Base-by-base conservation (phyloP, 1,140 invertebrate species). In the Formica exsecta region DNA sequence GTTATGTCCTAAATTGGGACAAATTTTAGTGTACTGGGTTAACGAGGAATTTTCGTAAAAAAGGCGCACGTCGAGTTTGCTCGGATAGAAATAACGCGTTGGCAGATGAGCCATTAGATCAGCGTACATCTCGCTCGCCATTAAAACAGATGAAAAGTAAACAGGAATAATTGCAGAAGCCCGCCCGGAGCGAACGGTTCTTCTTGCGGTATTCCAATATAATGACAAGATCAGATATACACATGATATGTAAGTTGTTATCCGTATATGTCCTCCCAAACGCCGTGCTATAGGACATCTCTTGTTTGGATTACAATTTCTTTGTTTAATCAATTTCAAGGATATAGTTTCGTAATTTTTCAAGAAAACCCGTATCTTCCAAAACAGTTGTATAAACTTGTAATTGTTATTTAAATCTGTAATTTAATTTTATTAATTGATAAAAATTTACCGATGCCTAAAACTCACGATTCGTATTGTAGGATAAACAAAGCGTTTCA, bases 121-220 rank as follows among this genome's bases (percentile, higher is more conserved):
- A 59, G 22, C 65, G 51, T 25, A 68, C 48, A 70, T 80, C 65
- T 74, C 66, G 66, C 66, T 81, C 54, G 68, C 68, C 41, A 74
- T 83, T 83, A 83, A 83, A 83, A 81, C 38, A 73, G 66, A 83
- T 83, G 79, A 74, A 83, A 83, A 73, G 57, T 83, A 83, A 83
- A 83, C 68, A 74, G 57, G 68, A 83, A 83, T 83, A 74, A 83
- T 83, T 73, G 54, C 66, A 81, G 76, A 3, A 19, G 13, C 44
- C 32, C 44, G 64, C 64, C 48, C 38, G n/a, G 7, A 76, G 25
- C 74, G 22, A 76, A 62, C 36, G 59, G 74, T 76, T 76, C 74
- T 76, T 76, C 74, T 64, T 76, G 25, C 74, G 74, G 74, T 36
- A 44, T 64, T 76, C 59, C 41, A 25, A 8, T 76, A 36, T 64